Evolutionary conservation across 53 echinoderm and acorn worm genomes (phyloP).

Genomic region (Echinometra lucunter): DNA sequence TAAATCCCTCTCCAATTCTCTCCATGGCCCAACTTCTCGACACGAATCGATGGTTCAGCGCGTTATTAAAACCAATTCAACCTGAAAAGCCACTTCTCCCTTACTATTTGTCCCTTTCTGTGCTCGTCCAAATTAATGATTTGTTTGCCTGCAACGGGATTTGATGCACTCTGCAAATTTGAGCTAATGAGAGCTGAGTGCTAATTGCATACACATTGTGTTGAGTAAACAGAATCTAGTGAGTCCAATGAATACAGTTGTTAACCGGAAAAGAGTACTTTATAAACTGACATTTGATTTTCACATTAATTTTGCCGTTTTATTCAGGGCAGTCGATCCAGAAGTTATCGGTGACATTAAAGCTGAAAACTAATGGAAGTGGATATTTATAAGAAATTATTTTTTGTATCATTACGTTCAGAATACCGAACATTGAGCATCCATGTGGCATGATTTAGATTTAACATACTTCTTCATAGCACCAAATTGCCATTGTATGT

Average conservation of each 20-base stretch:
- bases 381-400: too few species aligned
- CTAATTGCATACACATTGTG: constrained; percentile 1
- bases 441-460: too few species aligned
- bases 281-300: background rate
- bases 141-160: constrained; percentile 19
- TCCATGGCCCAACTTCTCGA: background rate
- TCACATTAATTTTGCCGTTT: background rate
- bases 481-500: too few species aligned
- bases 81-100: constrained; percentile 6
- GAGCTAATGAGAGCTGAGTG: constrained; percentile 38
- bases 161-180: background rate
- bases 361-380: too few species aligned
- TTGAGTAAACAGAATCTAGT: background rate
- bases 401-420: too few species aligned
- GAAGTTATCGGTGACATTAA: background rate
- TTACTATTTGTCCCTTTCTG: background rate
- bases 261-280: background rate
- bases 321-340: background rate
- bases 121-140: background rate
- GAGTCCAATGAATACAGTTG: background rate
- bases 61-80: constrained; percentile 36
- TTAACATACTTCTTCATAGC: too few species aligned
- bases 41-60: background rate
- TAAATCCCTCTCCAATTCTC: background rate
- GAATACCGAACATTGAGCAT: too few species aligned